phyloP scores from a whole-genome alignment of 2,113 vertebrate species.

The Odontesthes bonariensis region DNA sequence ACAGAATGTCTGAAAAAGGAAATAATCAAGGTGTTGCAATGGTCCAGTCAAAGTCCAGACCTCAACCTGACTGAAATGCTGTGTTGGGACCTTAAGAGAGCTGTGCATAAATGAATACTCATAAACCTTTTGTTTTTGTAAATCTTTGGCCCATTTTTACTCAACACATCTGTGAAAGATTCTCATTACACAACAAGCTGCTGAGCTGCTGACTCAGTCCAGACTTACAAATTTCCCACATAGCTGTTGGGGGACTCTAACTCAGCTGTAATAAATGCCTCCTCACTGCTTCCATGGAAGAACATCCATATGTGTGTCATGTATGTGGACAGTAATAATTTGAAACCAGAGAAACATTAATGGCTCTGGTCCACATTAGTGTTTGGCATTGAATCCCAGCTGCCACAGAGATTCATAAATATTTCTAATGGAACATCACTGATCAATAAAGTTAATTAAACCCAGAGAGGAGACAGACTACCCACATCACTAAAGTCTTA shows the following conservation, averaged over 20 bases:
- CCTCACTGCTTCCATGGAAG: background rate
- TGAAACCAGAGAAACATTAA: background rate
- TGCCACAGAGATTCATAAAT: conserved; percentile 32
- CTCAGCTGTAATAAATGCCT: conserved; percentile 26
- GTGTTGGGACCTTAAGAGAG: background rate
- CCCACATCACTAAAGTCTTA: background rate
- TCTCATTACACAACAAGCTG: background rate
- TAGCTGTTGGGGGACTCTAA: conserved; percentile 21
- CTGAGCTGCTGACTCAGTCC: conserved; percentile 2
- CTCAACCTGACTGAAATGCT: background rate
- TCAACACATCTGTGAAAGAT: background rate
- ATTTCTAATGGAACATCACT: conserved; percentile 23
- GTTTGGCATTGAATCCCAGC: conserved; percentile 11
- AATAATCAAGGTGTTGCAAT: background rate
- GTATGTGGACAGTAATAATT: conserved; percentile 2
- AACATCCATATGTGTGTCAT: conserved; percentile 9
- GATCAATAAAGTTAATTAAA: conserved; percentile 59
- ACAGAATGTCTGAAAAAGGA: background rate
- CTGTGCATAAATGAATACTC: no score
- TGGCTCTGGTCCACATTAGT: background rate
- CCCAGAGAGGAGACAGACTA: background rate
- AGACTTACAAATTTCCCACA: conserved; percentile 16
- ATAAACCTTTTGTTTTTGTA: background rate
- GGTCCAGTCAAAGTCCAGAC: background rate
- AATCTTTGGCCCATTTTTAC: background rate